Conservation (phyloP, 2,113 vertebrate genomes). For the Neolamprologus ventralis region DNA sequence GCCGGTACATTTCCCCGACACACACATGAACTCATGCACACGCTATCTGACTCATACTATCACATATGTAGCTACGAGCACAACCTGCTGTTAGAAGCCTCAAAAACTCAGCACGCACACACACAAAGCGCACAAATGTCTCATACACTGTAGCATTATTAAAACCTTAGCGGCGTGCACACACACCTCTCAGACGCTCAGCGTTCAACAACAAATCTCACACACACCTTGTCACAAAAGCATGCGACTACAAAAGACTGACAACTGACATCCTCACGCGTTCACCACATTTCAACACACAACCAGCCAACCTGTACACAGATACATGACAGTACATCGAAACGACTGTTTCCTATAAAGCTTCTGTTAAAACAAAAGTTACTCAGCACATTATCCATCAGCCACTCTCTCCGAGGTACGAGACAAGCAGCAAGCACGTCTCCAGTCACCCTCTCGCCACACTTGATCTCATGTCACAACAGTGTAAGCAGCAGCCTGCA, state of each 20-base stretch:
- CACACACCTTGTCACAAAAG: background rate
- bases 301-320: background rate
- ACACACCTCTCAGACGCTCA: background rate
- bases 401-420: background rate
- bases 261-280: background rate
- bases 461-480: conserved; percentile 6
- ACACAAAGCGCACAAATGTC: background rate
- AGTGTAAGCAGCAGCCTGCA: background rate
- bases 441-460: conserved; percentile 19
- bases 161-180: background rate
- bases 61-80: background rate
- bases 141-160: background rate
- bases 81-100: background rate
- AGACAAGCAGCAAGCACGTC: background rate
- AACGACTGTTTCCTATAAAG: background rate
- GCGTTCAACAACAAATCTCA: background rate
- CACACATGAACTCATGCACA: conserved; percentile 30
- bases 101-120: background rate
- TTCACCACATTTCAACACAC: background rate
- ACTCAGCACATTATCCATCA: conserved; percentile 7
- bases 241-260: background rate
- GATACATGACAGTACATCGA: background rate
- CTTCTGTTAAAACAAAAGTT: conserved; percentile 14
- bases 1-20: conserved; percentile 68
- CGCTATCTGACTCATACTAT: background rate